phyloP scores from a whole-genome alignment of 2,797 vertebrate species.

The Hippopotamyrus pictus region DNA sequence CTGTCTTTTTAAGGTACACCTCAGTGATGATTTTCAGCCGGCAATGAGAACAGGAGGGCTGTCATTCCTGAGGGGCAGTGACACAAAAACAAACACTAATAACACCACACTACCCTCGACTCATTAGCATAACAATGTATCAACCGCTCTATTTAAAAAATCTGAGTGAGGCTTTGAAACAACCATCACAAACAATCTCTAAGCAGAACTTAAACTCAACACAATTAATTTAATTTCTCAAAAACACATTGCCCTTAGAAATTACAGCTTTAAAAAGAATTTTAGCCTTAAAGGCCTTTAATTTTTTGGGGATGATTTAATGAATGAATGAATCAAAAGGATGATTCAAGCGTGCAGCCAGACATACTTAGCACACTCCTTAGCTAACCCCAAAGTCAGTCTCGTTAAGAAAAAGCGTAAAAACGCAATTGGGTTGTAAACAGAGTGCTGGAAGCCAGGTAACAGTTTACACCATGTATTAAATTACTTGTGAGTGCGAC shows the following conservation, averaged over 20 bases:
- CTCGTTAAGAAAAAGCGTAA: conserved; percentile 42
- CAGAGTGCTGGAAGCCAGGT: conserved; percentile 34
- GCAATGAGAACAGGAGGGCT: neutral
- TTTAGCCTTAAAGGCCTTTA: neutral
- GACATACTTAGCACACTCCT: conserved; percentile 37
- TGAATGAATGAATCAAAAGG: conserved; percentile 1
- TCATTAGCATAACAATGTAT: neutral
- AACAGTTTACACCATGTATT: conserved; percentile 45
- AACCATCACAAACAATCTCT: neutral
- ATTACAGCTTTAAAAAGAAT: neutral
- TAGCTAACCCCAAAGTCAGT: conserved; percentile 24
- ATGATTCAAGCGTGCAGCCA: neutral
- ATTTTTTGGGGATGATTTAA: neutral
- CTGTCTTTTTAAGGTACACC: neutral
- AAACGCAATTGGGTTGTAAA: conserved; percentile 28
- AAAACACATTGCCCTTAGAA: neutral
- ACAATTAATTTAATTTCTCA: neutral
- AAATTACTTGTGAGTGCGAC: conserved; percentile 43
- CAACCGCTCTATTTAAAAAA: neutral
- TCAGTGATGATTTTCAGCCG: neutral
- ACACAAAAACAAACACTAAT: neutral
- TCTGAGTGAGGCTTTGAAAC: neutral
- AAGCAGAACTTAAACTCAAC: neutral
- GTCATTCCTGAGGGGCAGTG: neutral
- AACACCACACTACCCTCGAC: neutral